A percentile compares a stretch with the other conserved stretches of the same genome.
These are phyloP conservation scores for Noctua pronuba DNA, from an alignment of 2,888 invertebrate genomes.

Conservation along the genomic window DNA sequence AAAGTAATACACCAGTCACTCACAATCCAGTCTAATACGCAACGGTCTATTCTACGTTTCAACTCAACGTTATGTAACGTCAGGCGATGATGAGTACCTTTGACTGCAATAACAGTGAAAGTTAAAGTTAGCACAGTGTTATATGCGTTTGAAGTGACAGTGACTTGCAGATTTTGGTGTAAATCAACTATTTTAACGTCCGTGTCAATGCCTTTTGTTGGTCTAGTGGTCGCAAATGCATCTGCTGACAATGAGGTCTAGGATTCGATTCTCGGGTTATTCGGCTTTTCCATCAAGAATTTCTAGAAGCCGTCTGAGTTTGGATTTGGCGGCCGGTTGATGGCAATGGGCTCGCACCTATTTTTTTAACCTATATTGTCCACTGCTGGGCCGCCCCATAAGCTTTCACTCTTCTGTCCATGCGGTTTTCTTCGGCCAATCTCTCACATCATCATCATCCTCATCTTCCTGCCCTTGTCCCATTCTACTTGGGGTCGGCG, in stretches of 20 bases:
- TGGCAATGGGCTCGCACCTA: not conserved
- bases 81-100: conserved; percentile 13
- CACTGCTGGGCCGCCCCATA: not conserved
- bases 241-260: not conserved
- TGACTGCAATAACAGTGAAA: conserved; percentile 58
- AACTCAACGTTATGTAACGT: conserved; percentile 47
- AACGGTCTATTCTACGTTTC: conserved; percentile 39
- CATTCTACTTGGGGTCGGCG: no score
- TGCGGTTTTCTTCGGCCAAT: not conserved
- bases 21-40: conserved; percentile 40
- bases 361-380: not conserved
- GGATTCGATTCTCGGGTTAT: not conserved
- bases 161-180: not conserved
- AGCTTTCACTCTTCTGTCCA: not conserved
- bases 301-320: not conserved
- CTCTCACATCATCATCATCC: no score
- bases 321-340: not conserved
- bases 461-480: no score
- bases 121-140: conserved; percentile 28
- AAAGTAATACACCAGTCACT: not conserved
- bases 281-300: not conserved
- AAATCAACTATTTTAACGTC: not conserved
- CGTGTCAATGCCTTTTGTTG: not conserved
- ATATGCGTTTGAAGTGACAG: conserved; percentile 3
- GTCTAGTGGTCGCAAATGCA: not conserved